phyloP scores from a whole-genome alignment of 2,888 invertebrate genomes.

The Heterodera filipjevi region DNA sequence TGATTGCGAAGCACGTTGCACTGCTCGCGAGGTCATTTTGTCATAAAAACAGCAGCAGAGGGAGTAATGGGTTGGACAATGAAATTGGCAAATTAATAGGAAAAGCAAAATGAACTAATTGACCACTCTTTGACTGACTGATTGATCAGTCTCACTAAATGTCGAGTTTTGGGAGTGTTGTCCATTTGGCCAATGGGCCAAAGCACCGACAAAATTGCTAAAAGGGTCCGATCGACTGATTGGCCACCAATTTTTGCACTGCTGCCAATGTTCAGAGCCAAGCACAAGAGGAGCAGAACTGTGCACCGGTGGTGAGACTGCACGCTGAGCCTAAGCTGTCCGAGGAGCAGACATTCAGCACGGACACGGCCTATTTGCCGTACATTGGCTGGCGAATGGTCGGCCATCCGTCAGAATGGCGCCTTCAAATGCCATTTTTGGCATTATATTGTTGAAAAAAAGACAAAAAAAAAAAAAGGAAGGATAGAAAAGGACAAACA shows the following conservation, averaged over 20 bases:
- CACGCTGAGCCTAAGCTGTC: slow-evolving; percentile 52
- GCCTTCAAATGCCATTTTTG: slow-evolving; percentile 59
- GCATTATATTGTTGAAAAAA: slow-evolving; percentile 53
- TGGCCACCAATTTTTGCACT: not conserved
- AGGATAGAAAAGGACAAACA: not conserved
- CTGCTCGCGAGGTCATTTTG: slow-evolving; percentile 35
- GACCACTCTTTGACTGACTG: not conserved
- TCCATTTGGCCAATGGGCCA: too few relatives aligned
- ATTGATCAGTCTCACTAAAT: not conserved
- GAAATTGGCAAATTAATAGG: not conserved
- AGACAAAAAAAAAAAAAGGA: not conserved
- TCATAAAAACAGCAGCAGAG: too few relatives aligned
- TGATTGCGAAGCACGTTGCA: slow-evolving; percentile 46
- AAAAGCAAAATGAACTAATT: not conserved
- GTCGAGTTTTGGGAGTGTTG: too few relatives aligned
- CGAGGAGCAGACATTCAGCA: slow-evolving; percentile 51
- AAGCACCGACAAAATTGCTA: too few relatives aligned
- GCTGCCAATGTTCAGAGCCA: not conserved
- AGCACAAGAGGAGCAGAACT: slow-evolving; percentile 30
- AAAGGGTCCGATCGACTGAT: not conserved
- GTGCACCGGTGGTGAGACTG: slow-evolving; percentile 38
- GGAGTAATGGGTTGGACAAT: too few relatives aligned
- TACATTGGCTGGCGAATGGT: slow-evolving; percentile 63
- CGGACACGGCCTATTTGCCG: slow-evolving; percentile 49
- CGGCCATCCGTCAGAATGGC: slow-evolving; percentile 58